Evolutionary conservation across 1,140 invertebrate genomes (phyloP), one percentile per base, ranked within the genome.

Genomic region (Cydia pomonella): DNA sequence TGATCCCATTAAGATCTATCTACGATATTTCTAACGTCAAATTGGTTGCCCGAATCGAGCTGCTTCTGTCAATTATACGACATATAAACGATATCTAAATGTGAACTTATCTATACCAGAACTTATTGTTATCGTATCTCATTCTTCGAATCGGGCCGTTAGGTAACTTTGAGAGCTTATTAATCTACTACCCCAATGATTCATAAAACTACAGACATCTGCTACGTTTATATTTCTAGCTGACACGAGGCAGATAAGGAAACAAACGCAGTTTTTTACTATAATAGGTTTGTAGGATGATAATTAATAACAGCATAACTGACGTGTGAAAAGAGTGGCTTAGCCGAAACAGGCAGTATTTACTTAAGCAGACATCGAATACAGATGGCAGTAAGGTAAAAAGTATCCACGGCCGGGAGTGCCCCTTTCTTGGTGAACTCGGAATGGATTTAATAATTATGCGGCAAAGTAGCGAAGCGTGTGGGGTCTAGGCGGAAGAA

Each of bases 381-480:
- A 66, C 33, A 29, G 63, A 66, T 63, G 62, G 25, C 64, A 18
- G 64, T 41, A 69, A 69, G 33, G 64, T 69, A 38, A 38, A 66
- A 69, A 69, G 29, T 83, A 83, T 83, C 81, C 53, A 59, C 53
- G 53, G 53, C 18, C 81, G 79, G 78, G 78, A 80, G 79, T 84
- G 82, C 81, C 80, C 80, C 76, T 87, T 85, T 84, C 84, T 86
- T 87, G 80, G 82, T 79, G 79, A 80, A 82, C 77, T 80, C 78
- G 80, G 79, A 88, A 86, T 87, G 84, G 83, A 88, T 88, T 88
- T 87, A 90, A 90, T 92, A 89, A 91, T 90, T 90, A 89, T 84
- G 83, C 84, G 79, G 83, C 76, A 88, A 90, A 89, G 85, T 85
- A 91, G 84, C 82, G 83, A 87, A 86, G 81, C 84, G 89, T 90